phyloP scores from a whole-genome alignment of 2,888 invertebrate species.

The Hyalella azteca region DNA sequence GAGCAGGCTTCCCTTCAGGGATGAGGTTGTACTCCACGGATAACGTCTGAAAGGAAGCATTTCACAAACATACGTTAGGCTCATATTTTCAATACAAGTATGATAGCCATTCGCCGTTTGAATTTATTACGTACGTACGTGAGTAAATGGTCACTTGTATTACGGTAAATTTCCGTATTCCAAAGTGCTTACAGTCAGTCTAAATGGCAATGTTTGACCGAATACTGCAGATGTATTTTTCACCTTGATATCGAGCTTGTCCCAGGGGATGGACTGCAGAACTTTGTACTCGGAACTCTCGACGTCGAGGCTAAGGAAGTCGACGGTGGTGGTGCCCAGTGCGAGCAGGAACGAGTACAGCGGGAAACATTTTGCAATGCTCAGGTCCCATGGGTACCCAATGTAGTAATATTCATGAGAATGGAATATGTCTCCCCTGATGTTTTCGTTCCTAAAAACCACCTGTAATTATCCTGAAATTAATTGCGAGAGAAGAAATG shows the following conservation, averaged over 20 bases:
- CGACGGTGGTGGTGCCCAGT: constrained; percentile 65
- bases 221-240: too few species aligned
- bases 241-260: constrained; percentile 65
- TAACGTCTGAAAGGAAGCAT: neutral
- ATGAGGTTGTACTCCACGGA: constrained; percentile 6
- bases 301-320: constrained; percentile 68
- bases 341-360: constrained; percentile 66
- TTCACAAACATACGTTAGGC: neutral
- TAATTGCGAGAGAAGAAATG: too few species aligned
- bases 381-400: constrained; percentile 58
- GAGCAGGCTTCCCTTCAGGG: neutral
- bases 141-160: neutral
- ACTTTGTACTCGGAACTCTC: constrained; percentile 68
- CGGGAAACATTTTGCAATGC: constrained; percentile 67
- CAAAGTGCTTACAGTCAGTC: too few species aligned
- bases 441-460: constrained; percentile 48
- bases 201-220: too few species aligned
- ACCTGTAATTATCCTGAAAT: too few species aligned
- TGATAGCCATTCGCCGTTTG: neutral
- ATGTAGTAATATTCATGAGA: neutral
- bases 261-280: constrained; percentile 67
- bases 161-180: neutral
- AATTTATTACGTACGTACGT: too few species aligned
- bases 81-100: neutral
- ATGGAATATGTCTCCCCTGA: constrained; percentile 53